Percentiles rank a stretch among this genome's conserved stretches.
Conservation (phyloP, 2,113 vertebrate species). For the Malurus alboscapulatus region DNA sequence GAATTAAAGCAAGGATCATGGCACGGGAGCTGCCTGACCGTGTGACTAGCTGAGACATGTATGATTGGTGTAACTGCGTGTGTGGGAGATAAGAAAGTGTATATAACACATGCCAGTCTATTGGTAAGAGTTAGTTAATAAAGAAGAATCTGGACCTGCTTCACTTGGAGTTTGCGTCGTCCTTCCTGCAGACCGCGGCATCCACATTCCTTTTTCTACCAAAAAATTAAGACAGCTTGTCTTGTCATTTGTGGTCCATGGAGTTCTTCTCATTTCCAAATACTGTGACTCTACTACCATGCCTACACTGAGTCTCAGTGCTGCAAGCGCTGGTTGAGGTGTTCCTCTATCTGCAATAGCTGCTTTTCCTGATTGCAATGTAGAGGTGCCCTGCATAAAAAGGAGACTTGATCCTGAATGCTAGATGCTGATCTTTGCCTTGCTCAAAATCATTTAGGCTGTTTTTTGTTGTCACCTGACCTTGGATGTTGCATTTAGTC, state of each 20-base stretch:
- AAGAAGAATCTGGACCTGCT: no score
- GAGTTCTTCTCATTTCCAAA: background rate
- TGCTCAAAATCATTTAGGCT: background rate
- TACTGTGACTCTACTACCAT: background rate
- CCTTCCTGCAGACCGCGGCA: no score
- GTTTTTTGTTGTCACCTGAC: conserved; percentile 17
- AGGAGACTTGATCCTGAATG: background rate
- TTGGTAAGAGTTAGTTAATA: no score
- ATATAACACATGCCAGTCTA: no score
- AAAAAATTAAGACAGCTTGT: background rate
- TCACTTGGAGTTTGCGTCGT: no score
- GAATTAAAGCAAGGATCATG: no score
- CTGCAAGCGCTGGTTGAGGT: background rate
- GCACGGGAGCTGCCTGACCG: no score
- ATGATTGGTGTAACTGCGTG: no score
- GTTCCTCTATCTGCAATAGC: background rate
- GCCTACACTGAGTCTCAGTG: background rate
- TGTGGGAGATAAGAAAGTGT: no score
- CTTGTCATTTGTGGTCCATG: background rate
- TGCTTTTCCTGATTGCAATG: background rate
- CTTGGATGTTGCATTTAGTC: conserved; percentile 41
- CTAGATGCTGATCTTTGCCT: background rate
- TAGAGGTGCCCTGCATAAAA: background rate
- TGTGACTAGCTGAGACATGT: no score
- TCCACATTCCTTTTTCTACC: background rate